Evolutionary conservation across 2,113 vertebrate genomes (phyloP).

Genomic region (Alligator sinensis): DNA sequence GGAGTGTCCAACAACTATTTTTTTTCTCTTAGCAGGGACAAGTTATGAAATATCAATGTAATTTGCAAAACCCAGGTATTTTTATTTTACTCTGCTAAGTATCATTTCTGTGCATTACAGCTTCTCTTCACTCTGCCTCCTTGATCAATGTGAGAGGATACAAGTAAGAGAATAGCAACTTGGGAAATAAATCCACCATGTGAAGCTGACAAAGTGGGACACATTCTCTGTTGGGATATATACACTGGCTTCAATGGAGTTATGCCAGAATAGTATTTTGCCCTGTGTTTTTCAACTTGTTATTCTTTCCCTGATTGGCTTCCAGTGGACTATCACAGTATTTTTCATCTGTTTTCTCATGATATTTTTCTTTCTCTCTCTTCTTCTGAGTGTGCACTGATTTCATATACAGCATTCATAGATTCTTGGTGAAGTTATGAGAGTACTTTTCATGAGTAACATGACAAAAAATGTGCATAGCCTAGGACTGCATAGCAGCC

Average conservation of each 20-base stretch:
- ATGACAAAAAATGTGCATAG: rapidly evolving
- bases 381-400: rapidly evolving
- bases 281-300: background rate
- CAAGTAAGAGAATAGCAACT: background rate
- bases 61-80: slow-evolving; percentile 50
- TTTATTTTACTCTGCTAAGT: slow-evolving; percentile 54
- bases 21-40: slow-evolving; percentile 49
- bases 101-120: slow-evolving; percentile 31
- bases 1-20: slow-evolving; percentile 27
- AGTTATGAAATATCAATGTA: slow-evolving; percentile 51
- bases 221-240: slow-evolving; percentile 31
- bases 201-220: slow-evolving; percentile 46
- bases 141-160: slow-evolving; percentile 27
- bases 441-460: rapidly evolving
- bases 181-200: slow-evolving; percentile 40
- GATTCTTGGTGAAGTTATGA: background rate
- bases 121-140: slow-evolving; percentile 51
- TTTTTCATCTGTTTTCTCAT: background rate
- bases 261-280: slow-evolving; percentile 8
- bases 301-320: slow-evolving; percentile 46
- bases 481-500: background rate
- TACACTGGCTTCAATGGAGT: background rate
- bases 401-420: background rate
- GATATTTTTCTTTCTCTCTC: background rate
- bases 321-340: background rate